A percentile compares a stretch with the other conserved stretches of the same genome.
Conservation (phyloP, 2,113 vertebrate species). For the Trogon melanurus region DNA sequence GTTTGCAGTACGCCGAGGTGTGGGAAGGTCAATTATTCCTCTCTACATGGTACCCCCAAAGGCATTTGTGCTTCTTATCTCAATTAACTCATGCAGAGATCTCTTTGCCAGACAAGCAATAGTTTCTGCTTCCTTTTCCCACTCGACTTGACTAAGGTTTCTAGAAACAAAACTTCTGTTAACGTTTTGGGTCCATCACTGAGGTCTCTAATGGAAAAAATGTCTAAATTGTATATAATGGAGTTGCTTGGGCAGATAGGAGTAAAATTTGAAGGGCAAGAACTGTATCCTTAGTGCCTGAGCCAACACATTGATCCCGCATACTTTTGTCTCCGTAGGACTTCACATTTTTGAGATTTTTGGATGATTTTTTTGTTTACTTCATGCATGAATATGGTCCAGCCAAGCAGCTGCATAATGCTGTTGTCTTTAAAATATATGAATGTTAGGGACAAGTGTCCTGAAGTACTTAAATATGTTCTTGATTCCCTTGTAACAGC, state of each 20-base stretch:
- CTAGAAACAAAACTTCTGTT: constrained; percentile 12
- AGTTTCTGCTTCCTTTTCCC: neutral
- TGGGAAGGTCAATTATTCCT: constrained; percentile 44
- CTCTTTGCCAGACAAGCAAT: neutral
- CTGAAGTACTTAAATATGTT: neutral
- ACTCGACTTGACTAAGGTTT: neutral
- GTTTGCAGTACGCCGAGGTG: neutral
- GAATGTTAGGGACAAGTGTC: neutral
- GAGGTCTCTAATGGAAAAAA: neutral
- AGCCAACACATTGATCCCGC: neutral
- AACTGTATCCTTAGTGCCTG: neutral
- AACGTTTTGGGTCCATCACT: neutral
- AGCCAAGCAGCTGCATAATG: neutral
- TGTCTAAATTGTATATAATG: neutral
- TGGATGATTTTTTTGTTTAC: neutral
- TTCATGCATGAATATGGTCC: neutral
- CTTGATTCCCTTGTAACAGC: neutral
- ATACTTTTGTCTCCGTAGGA: neutral
- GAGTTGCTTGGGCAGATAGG: neutral
- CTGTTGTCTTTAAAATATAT: neutral
- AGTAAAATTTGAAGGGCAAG: neutral
- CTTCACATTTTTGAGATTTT: neutral
- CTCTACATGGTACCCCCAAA: neutral
- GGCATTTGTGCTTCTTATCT: neutral
- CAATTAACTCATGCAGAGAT: constrained; percentile 45